phyloP scores from a whole-genome alignment of 2,797 vertebrate genomes.

The Oreochromis grahami region DNA sequence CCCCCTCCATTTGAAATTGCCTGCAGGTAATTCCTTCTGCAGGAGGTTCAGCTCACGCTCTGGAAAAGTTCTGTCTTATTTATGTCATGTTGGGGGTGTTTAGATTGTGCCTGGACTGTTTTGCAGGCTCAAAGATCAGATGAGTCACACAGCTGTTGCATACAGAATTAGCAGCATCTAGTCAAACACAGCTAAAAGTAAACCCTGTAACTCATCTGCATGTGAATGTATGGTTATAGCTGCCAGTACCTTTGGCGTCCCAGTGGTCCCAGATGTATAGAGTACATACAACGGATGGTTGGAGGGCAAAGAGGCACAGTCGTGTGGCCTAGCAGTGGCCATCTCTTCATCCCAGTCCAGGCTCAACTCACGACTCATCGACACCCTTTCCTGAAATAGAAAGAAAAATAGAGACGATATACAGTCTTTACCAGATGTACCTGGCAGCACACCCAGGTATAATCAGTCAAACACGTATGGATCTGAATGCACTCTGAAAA shows the following conservation, averaged over 20 bases:
- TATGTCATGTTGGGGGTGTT: slow-evolving; percentile 17
- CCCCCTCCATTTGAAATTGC: background rate
- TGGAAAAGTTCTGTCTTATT: slow-evolving; percentile 25
- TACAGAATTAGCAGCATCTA: background rate
- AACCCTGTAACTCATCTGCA: background rate
- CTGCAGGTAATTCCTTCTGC: slow-evolving; percentile 13
- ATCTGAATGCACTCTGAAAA: background rate
- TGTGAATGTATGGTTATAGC: background rate
- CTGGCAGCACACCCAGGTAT: background rate
- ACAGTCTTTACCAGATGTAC: background rate
- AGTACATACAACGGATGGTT: slow-evolving; percentile 93
- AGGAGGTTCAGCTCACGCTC: background rate
- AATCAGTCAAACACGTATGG: background rate
- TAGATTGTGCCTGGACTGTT: background rate
- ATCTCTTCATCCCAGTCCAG: slow-evolving; percentile 95
- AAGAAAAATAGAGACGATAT: background rate
- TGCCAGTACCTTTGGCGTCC: slow-evolving; percentile 87
- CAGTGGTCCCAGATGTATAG: slow-evolving; percentile 96
- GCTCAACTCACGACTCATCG: slow-evolving; percentile 69
- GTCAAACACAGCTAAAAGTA: background rate
- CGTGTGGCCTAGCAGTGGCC: slow-evolving; percentile 76
- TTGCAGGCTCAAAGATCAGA: background rate
- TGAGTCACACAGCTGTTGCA: slow-evolving; percentile 1
- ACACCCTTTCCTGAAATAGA: slow-evolving; percentile 76
- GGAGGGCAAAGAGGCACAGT: slow-evolving; percentile 85